These are phyloP conservation scores for Drosophila sordidapex DNA, from an alignment of 2,888 invertebrate genomes.

Conservation along the genomic window DNA sequence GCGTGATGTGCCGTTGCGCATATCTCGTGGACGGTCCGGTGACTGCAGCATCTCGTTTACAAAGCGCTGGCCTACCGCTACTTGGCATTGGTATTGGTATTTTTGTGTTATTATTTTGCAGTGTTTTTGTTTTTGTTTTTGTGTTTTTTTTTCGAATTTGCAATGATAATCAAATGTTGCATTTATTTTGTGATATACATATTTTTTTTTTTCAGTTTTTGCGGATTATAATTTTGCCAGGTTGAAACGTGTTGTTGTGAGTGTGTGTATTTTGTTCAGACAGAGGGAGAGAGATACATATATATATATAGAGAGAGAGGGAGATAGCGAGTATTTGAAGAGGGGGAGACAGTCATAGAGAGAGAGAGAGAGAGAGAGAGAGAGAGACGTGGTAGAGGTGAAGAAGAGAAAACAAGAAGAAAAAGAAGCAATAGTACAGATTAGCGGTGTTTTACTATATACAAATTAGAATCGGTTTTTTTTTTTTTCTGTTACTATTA, in stretches of 20 bases:
- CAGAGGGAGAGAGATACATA: conserved; percentile 9
- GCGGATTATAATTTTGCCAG: conserved; percentile 45
- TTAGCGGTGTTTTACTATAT: conserved; percentile 76
- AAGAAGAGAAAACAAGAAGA: conserved; percentile 75
- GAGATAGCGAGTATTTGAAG: conserved; percentile 44
- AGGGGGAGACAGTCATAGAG: conserved; percentile 63
- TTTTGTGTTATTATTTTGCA: conserved; percentile 31
- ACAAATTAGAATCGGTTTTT: conserved; percentile 54
- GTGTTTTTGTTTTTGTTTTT: conserved; percentile 10
- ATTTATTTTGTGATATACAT: conserved; percentile 1
- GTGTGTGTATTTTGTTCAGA: conserved; percentile 43
- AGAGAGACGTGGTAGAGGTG: conserved; percentile 68
- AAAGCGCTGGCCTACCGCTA: conserved; percentile 85
- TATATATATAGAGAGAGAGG: conserved; percentile 12
- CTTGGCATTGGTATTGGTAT: conserved; percentile 41
- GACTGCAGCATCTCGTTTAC: conserved; percentile 85
- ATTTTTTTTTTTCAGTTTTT: neutral
- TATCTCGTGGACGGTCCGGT: conserved; percentile 84
- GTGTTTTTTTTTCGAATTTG: conserved; percentile 24
- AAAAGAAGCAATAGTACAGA: conserved; percentile 79
- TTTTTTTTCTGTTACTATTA: conserved; percentile 42
- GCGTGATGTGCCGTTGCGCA: conserved; percentile 79
- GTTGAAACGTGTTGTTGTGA: conserved; percentile 38
- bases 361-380: conserved; percentile 50
- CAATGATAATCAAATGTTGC: conserved; percentile 42